Base-by-base conservation (phyloP, 2,113 vertebrate genomes). In the Tupaia tana region DNA sequence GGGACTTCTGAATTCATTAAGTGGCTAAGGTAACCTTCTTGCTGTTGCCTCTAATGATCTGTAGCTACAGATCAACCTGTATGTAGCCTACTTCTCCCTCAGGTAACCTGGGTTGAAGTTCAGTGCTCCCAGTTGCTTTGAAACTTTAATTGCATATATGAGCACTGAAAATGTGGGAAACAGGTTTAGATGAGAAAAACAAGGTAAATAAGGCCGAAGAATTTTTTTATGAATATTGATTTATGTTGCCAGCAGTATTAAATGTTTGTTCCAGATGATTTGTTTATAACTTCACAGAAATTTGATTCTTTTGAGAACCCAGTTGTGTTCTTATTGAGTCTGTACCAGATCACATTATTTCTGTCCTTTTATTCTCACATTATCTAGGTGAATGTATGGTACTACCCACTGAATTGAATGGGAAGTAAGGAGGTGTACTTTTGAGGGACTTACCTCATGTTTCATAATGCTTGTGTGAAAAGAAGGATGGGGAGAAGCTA, bases 141-240 rank as follows among this genome's bases (percentile, higher is more conserved):
- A 93, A 67, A 24, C 24, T 85, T 89, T 94, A 59, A 85, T 92
- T 90, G 84, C 74, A 91, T 96, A 81, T 94, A 27, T 96, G 78
- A 96, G 54, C 81, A 89, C 64, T 94, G n/a, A 96, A 97, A 95
- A 95, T 97, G 83, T 95, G 87, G 91, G 92, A 94, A 97, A 91
- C 43, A 86, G 25, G 81, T 56, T 80, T 75, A 93, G 84, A 94
- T 9, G 13, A 91, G 87, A 94, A 93, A 93, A 93, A 52, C 90
- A 94, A 95, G 58, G 52, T 75, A 74, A 73, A n/a, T 87, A 86
- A 92, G 29, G 56, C 56, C 73, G 43, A 96, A 95, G 77, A 97
- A 95, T 87, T 27, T 94, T 96, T 93, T 90, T 77, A 74, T 95
- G 87, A 54, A 59, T 84, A 90, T 89, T 87, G 52, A 58, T 93